phyloP scores from a whole-genome alignment of 2,797 vertebrate genomes.

The Lacerta agilis region DNA sequence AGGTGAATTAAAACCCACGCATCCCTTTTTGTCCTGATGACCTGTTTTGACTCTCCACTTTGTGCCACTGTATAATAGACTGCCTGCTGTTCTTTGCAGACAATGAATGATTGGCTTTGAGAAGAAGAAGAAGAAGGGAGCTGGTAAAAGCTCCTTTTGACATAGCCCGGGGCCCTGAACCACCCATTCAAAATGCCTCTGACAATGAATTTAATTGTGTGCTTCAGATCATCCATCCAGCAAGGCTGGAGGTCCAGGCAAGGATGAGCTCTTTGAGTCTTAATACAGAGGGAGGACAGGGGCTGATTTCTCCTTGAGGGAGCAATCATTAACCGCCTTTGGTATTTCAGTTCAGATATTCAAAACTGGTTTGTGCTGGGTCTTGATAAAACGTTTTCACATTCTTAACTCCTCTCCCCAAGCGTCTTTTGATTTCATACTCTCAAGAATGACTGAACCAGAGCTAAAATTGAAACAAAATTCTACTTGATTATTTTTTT shows the following conservation, averaged over 20 bases:
- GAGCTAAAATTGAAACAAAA: neutral
- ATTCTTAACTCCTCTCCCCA: neutral
- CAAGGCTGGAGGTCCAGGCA: accelerated
- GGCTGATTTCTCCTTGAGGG: neutral
- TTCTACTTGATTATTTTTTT: neutral
- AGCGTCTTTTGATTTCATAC: neutral
- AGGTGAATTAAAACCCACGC: neutral
- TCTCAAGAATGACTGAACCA: no score
- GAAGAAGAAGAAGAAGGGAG: neutral
- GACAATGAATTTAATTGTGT: slow-evolving; percentile 54
- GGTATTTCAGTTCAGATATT: neutral
- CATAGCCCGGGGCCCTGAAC: accelerated
- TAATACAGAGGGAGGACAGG: neutral
- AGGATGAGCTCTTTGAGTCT: neutral
- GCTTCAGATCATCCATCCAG: accelerated
- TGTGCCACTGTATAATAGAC: neutral
- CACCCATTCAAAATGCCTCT: neutral
- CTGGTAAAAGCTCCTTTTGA: neutral
- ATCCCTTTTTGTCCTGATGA: accelerated
- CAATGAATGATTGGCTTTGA: slow-evolving; percentile 52
- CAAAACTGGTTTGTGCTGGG: neutral
- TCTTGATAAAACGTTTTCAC: neutral
- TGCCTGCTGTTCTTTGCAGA: accelerated
- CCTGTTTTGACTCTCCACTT: neutral
- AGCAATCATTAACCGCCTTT: accelerated